These are phyloP conservation scores for Bombyx huttoni DNA, from an alignment of 2,888 invertebrate genomes.

Conservation along the genomic window DNA sequence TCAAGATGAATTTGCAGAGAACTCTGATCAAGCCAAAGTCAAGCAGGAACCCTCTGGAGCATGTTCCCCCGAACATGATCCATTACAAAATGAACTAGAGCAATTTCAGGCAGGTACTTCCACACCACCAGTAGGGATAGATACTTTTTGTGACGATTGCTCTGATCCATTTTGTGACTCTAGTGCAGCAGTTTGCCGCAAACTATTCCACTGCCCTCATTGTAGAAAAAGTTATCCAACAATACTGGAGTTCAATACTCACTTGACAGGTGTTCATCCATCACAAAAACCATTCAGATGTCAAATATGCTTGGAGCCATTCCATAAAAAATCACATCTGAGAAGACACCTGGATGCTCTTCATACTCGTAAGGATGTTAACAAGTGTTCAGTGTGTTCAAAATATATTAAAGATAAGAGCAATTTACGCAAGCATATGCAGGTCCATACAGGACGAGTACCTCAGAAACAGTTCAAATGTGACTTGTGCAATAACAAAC, in stretches of 20 bases:
- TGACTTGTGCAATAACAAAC: slow-evolving; percentile 67
- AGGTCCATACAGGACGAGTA: slow-evolving; percentile 67
- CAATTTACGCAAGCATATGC: slow-evolving; percentile 69
- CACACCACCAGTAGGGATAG: slow-evolving; percentile 56
- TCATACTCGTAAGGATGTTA: slow-evolving; percentile 67
- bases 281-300: slow-evolving; percentile 69
- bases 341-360: slow-evolving; percentile 64
- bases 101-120: slow-evolving; percentile 41
- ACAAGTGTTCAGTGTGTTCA: slow-evolving; percentile 68
- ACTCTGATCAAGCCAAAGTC: slow-evolving; percentile 55
- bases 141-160: slow-evolving; percentile 67
- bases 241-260: slow-evolving; percentile 66
- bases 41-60: slow-evolving; percentile 59
- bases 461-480: slow-evolving; percentile 71
- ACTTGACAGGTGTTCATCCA: slow-evolving; percentile 66
- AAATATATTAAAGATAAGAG: slow-evolving; percentile 71
- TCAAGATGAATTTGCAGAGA: slow-evolving; percentile 60
- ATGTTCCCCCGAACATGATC: slow-evolving; percentile 55
- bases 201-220: slow-evolving; percentile 69
- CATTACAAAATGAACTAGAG: slow-evolving; percentile 48
- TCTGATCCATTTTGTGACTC: slow-evolving; percentile 70
- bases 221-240: slow-evolving; percentile 69
- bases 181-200: slow-evolving; percentile 54
- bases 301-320: slow-evolving; percentile 68
- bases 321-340: slow-evolving; percentile 63